A percentile compares a stretch with the other conserved stretches of the same genome.
phyloP scores from a whole-genome alignment of 2,888 invertebrate species.

The Cerceris rybyensis region DNA sequence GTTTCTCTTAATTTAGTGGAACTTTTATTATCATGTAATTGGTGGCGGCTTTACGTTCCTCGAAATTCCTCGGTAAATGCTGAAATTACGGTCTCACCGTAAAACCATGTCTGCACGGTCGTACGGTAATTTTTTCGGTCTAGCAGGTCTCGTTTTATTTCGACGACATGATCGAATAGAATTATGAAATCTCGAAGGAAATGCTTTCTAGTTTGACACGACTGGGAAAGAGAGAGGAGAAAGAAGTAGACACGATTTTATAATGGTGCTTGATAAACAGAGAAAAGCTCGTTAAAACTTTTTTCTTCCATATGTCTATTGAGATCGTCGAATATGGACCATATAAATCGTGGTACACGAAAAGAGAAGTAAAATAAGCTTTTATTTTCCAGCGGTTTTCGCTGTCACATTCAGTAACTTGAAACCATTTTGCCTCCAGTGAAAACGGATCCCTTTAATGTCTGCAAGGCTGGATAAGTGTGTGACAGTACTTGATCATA shows the following conservation, averaged over 20 bases:
- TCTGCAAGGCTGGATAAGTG: neutral
- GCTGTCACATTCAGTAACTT: neutral
- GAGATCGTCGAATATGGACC: neutral
- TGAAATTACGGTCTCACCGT: neutral
- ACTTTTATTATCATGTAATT: neutral
- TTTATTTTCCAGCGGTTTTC: conserved; percentile 7
- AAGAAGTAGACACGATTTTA: neutral
- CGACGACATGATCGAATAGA: neutral
- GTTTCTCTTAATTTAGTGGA: neutral
- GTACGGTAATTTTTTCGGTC: neutral
- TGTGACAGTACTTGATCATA: neutral
- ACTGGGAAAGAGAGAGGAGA: too few relatives aligned
- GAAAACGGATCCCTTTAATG: neutral
- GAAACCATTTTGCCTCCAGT: neutral
- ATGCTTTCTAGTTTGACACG: neutral
- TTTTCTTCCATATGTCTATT: neutral
- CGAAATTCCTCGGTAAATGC: neutral
- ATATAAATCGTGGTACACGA: neutral
- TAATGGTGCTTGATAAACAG: neutral
- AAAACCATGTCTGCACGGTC: neutral
- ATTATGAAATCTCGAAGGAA: neutral
- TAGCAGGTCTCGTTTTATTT: neutral
- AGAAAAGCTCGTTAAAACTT: conserved; percentile 12
- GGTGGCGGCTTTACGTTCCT: neutral
- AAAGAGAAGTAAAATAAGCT: conserved; percentile 5